Conservation (phyloP, 2,888 invertebrate species). For the Tuta absoluta region DNA sequence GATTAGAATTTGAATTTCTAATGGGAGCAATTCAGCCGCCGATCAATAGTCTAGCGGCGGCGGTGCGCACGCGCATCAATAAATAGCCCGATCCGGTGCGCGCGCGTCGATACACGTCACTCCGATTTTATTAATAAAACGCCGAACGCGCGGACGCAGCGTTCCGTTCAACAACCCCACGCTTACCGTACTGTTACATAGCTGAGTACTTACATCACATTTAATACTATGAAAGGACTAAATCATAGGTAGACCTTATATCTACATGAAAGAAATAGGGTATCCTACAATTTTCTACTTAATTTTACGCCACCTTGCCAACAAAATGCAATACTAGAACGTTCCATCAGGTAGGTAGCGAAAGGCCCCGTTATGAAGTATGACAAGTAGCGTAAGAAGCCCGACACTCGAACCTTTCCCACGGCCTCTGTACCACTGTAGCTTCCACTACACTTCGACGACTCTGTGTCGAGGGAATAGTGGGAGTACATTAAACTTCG, state of each 20-base stretch:
- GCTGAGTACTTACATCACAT: constrained; percentile 53
- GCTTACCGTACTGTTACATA: constrained; percentile 49
- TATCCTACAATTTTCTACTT: background rate
- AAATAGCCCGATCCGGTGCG: constrained; percentile 70
- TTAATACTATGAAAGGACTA: background rate
- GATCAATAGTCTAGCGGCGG: constrained; percentile 53
- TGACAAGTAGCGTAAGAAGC: constrained; percentile 46
- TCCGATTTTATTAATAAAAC: constrained; percentile 78
- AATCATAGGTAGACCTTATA: too few relatives aligned
- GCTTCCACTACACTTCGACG: constrained; percentile 52
- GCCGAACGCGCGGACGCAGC: constrained; percentile 56
- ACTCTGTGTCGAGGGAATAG: constrained; percentile 42
- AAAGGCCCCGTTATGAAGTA: constrained; percentile 59
- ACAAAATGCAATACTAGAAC: constrained; percentile 36
- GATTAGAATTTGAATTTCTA: constrained; percentile 24
- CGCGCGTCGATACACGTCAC: constrained; percentile 74
- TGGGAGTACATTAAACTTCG: constrained; percentile 31
- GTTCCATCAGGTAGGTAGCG: constrained; percentile 40
- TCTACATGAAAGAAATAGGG: too few relatives aligned
- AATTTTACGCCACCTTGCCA: background rate
- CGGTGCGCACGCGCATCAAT: constrained; percentile 68
- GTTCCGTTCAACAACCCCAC: constrained; percentile 59
- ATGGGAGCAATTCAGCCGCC: constrained; percentile 37
- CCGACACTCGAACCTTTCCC: constrained; percentile 58
- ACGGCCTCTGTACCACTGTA: constrained; percentile 64